Percentiles rank a stretch among this genome's conserved stretches.
Evolutionary conservation across 1,140 invertebrate genomes (phyloP).

Genomic region (Drosophila asahinai): DNA sequence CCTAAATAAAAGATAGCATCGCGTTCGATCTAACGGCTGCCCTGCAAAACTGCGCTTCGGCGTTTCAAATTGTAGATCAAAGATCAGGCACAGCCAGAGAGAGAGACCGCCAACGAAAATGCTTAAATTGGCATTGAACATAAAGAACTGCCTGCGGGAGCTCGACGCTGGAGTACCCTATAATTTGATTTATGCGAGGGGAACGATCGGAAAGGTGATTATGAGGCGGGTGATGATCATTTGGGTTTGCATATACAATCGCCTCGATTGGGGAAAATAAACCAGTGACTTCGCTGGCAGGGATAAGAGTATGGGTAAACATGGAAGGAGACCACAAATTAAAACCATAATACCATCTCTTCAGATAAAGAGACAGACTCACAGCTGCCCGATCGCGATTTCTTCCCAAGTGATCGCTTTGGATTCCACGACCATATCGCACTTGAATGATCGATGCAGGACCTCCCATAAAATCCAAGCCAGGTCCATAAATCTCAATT

Average conservation of each 20-base stretch:
- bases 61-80: slow-evolving; percentile 84
- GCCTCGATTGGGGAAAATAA: background rate
- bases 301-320: too few species aligned
- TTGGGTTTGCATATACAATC: slow-evolving; percentile 11
- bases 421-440: slow-evolving; percentile 46
- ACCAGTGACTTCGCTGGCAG: background rate
- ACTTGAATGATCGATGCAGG: slow-evolving; percentile 43
- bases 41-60: slow-evolving; percentile 60
- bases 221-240: slow-evolving; percentile 23
- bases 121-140: slow-evolving; percentile 78
- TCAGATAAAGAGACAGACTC: background rate
- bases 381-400: slow-evolving; percentile 2
- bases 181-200: slow-evolving; percentile 41
- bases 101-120: slow-evolving; percentile 52
- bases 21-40: slow-evolving; percentile 76
- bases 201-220: slow-evolving; percentile 37
- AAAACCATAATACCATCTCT: background rate
- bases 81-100: slow-evolving; percentile 68
- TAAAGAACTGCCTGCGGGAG: slow-evolving; percentile 45
- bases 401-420: slow-evolving; percentile 26
- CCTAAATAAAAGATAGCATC: slow-evolving; percentile 76
- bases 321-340: background rate
- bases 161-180: slow-evolving; percentile 66
- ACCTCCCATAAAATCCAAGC: slow-evolving; percentile 51
- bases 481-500: slow-evolving; percentile 74